Evolutionary conservation across 2,888 invertebrate genomes (phyloP).

Genomic region (Drosophila bunnanda): DNA sequence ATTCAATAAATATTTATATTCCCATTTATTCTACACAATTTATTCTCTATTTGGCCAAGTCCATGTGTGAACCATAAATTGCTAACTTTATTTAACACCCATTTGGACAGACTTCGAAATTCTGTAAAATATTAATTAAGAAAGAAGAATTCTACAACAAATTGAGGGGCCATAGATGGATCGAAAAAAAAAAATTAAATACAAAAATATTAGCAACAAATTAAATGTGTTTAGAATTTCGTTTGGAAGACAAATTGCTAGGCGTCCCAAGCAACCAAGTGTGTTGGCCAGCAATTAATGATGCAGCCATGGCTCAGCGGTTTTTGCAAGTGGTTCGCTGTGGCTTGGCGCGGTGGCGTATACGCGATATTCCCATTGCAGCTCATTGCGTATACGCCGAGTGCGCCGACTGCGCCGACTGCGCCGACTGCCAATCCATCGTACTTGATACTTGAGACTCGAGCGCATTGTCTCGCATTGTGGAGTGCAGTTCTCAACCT

Average conservation of each 20-base stretch:
- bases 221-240: conserved; percentile 34
- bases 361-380: conserved; percentile 60
- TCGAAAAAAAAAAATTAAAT: not conserved
- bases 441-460: conserved; percentile 46
- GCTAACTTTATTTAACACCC: not conserved
- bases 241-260: conserved; percentile 57
- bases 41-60: not conserved
- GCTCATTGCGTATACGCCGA: conserved; percentile 64
- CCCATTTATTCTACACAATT: not conserved
- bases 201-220: not conserved
- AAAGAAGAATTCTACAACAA: conserved; percentile 10
- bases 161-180: not conserved
- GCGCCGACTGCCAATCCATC: not conserved
- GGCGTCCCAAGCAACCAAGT: conserved; percentile 35
- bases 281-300: conserved; percentile 64
- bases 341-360: conserved; percentile 51
- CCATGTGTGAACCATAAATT: conserved; percentile 3
- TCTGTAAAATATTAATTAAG: conserved; percentile 29
- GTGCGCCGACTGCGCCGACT: conserved; percentile 38
- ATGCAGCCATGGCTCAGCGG: conserved; percentile 69
- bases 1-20: not conserved
- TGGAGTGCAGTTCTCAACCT: conserved; percentile 62
- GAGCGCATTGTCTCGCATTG: conserved; percentile 28
- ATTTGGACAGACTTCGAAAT: conserved; percentile 6
- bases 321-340: conserved; percentile 56